phyloP scores from a whole-genome alignment of 2,797 vertebrate species.

The Poecile montanus region DNA sequence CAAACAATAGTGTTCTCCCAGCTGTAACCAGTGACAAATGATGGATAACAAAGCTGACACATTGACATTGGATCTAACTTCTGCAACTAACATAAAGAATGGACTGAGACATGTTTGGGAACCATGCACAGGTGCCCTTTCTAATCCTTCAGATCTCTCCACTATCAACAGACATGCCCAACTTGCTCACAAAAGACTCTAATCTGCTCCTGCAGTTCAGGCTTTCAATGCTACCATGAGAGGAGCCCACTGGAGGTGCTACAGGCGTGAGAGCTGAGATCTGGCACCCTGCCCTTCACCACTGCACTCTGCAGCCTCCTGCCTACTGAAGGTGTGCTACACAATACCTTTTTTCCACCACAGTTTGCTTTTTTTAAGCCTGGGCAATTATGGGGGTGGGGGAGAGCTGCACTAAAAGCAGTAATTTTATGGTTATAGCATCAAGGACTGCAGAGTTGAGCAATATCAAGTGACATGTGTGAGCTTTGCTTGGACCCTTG shows the following conservation, averaged over 20 bases:
- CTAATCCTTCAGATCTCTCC: neutral
- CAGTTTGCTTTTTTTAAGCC: constrained; percentile 7
- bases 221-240: neutral
- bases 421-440: neutral
- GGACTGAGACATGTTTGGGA: neutral
- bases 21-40: neutral
- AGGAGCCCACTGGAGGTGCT: neutral
- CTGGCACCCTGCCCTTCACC: neutral
- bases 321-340: neutral
- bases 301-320: neutral
- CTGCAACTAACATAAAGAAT: neutral
- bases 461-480: neutral
- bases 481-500: neutral
- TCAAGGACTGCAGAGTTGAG: neutral
- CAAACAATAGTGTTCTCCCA: neutral
- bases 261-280: neutral
- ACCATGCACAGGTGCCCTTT: neutral
- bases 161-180: neutral
- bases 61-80: neutral
- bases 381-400: neutral
- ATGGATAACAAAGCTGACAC: neutral
- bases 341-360: neutral
- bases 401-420: neutral
- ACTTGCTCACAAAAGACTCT: neutral
- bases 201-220: neutral